Conservation (phyloP, 1,140 invertebrate genomes). For the Lasioglossum albipes region DNA sequence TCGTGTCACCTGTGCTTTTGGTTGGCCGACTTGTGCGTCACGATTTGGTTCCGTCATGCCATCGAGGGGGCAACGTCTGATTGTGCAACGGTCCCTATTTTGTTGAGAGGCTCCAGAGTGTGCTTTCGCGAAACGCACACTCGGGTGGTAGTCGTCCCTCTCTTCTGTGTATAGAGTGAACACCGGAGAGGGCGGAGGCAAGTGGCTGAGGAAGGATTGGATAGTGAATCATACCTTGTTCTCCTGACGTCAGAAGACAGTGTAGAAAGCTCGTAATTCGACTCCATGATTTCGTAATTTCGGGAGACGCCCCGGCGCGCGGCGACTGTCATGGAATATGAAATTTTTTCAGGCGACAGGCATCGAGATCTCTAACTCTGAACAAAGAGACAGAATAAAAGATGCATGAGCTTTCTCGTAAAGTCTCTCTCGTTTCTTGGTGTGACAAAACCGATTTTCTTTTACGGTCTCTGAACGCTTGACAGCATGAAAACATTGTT, state of each 20-base stretch:
- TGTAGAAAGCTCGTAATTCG: neutral
- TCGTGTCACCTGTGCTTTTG: conserved; percentile 49
- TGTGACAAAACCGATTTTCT: too few species aligned
- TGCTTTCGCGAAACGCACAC: conserved; percentile 52
- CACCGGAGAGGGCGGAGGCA: neutral
- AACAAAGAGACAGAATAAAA: neutral
- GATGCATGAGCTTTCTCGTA: neutral
- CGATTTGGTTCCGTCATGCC: conserved; percentile 47
- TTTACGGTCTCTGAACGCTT: too few species aligned
- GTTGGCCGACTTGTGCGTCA: conserved; percentile 49
- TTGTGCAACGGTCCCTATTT: conserved; percentile 51
- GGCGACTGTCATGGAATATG: neutral
- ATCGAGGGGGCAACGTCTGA: conserved; percentile 50
- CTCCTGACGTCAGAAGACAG: conserved; percentile 15
- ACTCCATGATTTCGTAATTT: conserved; percentile 21
- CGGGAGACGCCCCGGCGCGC: neutral
- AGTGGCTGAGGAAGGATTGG: conserved; percentile 34
- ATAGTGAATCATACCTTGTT: conserved; percentile 48
- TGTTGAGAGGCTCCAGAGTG: conserved; percentile 33
- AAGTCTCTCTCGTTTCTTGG: too few species aligned
- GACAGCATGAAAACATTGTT: too few species aligned
- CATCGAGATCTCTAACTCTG: neutral
- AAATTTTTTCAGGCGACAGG: neutral
- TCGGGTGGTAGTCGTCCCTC: conserved; percentile 24
- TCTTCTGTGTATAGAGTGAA: conserved; percentile 5